Base-by-base conservation (phyloP, 1,140 invertebrate genomes). In the Rhyzopertha dominica region DNA sequence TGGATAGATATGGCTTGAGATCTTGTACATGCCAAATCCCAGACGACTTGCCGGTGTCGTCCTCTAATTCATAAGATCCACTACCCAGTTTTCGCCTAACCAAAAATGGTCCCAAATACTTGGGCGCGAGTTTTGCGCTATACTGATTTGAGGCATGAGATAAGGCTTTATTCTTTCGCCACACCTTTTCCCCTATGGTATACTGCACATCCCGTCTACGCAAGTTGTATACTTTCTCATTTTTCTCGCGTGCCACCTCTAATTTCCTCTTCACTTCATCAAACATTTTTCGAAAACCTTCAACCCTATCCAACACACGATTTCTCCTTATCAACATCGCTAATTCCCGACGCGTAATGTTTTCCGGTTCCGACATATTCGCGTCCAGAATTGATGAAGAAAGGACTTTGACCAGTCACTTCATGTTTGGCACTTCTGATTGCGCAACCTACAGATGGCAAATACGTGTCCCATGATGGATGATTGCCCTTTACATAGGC, bases 61-160 rank as follows among this genome's bases (percentile, higher is more conserved):
- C 23, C 34, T 23, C 5, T 3, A 44, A 36, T 18, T 43, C 28
- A 13, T 49, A 49, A 2, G 40, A 22, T 40, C 39, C 36, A 3
- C 41, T 41, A 5, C 36, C 44, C 8, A 49, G 17, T 38, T 5
- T 28, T 18, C 34, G 38, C 8, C 5, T 16, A 5, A 49, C 19
- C 5, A 26, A 9, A 18, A 19, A 49, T n/a, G 47, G 47, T 17
- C 42, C 42, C 3, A 40, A 7, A 30, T 25, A 49, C 14, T 39
- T 44, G 2, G 42, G 47, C 17, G 36, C 42, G 12, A 49, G 22
- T 26, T 49, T 49, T 12, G 14, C 23, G 10, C 41, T 34, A 22
- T 39, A 44, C 16, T 40, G 17, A 13, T 49, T 38, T 7, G 34
- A 12, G 14, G 47, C 47, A 39, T 49, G 30, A 9, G 47, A 49